A percentile compares a stretch with the other conserved stretches of the same genome.
These are phyloP conservation scores for Trachymyrmex cornetzi DNA, from an alignment of 1,140 invertebrate species.

Conservation along the genomic window DNA sequence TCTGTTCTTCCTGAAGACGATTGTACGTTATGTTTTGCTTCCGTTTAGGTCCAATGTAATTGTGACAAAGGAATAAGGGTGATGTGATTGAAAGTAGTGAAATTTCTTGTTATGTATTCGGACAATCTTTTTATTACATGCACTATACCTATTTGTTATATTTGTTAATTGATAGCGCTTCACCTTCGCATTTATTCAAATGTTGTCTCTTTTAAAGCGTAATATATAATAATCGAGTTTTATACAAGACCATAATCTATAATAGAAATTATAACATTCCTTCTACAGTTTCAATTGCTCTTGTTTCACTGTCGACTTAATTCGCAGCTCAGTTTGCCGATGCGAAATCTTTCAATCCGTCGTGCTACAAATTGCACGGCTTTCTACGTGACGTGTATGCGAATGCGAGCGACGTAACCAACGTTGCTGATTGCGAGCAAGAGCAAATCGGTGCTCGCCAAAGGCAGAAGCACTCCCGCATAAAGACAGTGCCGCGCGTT, in stretches of 20 bases:
- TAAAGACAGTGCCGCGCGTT: conserved; percentile 56
- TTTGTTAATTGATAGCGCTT: not conserved
- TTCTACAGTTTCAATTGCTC: conserved; percentile 14
- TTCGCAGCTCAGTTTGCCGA: conserved; percentile 26
- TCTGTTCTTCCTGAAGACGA: conserved; percentile 13
- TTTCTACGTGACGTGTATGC: conserved; percentile 41
- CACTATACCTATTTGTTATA: not conserved
- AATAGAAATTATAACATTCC: not conserved
- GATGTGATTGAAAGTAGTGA: not conserved
- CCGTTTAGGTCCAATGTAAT: not conserved
- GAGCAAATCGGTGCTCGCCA: conserved; percentile 27
- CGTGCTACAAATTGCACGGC: conserved; percentile 50
- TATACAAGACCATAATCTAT: not conserved
- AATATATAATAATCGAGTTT: conserved; percentile 7
- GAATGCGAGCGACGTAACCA: conserved; percentile 37
- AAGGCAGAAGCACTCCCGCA: conserved; percentile 70
- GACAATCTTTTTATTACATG: not conserved
- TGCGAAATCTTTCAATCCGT: conserved; percentile 63
- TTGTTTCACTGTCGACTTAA: not conserved
- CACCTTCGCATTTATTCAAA: not conserved
- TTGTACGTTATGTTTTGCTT: conserved; percentile 50
- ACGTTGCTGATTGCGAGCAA: conserved; percentile 60
- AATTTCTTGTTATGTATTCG: not conserved
- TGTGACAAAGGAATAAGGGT: conserved; percentile 9
- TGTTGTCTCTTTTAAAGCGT: not conserved